Conservation (phyloP, 2,888 invertebrate species). For the Parnassius apollo region DNA sequence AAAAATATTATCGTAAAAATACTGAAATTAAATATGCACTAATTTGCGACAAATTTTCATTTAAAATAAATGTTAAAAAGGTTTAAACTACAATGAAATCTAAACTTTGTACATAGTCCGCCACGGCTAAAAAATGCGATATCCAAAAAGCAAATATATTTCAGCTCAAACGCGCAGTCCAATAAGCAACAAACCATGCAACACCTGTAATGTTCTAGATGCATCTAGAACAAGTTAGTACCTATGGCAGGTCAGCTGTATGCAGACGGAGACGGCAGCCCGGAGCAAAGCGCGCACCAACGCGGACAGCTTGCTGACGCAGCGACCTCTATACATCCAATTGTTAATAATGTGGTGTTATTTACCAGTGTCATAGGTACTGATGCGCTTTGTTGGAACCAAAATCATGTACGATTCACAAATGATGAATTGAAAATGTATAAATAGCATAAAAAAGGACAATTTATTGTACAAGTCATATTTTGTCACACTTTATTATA, state of each 20-base stretch:
- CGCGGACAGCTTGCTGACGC: constrained; percentile 56
- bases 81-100: too few species aligned
- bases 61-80: too few species aligned
- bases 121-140: neutral
- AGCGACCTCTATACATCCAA: constrained; percentile 41
- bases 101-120: too few species aligned
- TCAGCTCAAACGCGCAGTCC: neutral
- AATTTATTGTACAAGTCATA: too few species aligned
- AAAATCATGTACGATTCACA: neutral
- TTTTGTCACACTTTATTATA: too few species aligned
- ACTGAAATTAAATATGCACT: too few species aligned
- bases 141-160: neutral
- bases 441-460: too few species aligned
- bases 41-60: too few species aligned
- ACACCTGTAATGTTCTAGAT: constrained; percentile 6
- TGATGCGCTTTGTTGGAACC: neutral
- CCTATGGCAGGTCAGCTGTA: constrained; percentile 72
- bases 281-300: constrained; percentile 61
- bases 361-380: neutral
- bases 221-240: constrained; percentile 38
- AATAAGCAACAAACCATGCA: constrained; percentile 15
- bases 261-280: constrained; percentile 64
- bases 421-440: neutral
- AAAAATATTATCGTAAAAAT: too few species aligned
- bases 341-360: constrained; percentile 11